These are phyloP conservation scores for Hippocampus abdominalis DNA, from an alignment of 2,113 vertebrate species.

Conservation along the genomic window DNA sequence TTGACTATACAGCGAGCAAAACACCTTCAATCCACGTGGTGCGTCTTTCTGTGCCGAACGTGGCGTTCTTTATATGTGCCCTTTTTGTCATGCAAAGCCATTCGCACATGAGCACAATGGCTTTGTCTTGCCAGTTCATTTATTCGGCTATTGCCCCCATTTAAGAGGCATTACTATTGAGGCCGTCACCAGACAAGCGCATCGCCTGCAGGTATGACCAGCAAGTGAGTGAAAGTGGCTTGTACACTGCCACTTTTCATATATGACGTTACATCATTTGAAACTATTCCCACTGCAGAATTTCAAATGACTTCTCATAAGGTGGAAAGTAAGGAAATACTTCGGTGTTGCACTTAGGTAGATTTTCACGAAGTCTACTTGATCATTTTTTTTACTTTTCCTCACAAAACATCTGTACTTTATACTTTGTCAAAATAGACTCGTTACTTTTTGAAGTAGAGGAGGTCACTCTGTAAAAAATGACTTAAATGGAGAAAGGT, in stretches of 20 bases:
- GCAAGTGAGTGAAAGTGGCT: slow-evolving; percentile 43
- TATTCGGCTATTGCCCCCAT: slow-evolving; percentile 41
- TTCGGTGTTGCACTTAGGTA: too few relatives aligned
- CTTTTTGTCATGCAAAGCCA: slow-evolving; percentile 67
- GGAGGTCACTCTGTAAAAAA: too few relatives aligned
- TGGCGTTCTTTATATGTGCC: slow-evolving; percentile 32
- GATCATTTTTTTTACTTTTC: not conserved
- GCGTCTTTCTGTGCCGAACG: slow-evolving; percentile 10
- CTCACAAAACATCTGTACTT: too few relatives aligned
- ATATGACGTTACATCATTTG: not conserved
- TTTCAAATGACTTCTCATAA: too few relatives aligned
- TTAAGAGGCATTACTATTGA: slow-evolving; percentile 48
- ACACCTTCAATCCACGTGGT: slow-evolving; percentile 51
- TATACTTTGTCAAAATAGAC: too few relatives aligned
- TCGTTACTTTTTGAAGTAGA: too few relatives aligned
- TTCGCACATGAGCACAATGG: slow-evolving; percentile 46
- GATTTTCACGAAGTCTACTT: not conserved
- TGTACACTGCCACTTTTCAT: not conserved
- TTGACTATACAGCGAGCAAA: slow-evolving; percentile 68
- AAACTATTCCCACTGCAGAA: not conserved
- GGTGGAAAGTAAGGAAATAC: too few relatives aligned
- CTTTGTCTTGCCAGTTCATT: slow-evolving; percentile 60
- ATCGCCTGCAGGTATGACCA: slow-evolving; percentile 33
- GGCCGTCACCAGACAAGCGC: slow-evolving; percentile 13
- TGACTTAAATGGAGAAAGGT: too few relatives aligned